A percentile compares a stretch with the other conserved stretches of the same genome.
phyloP scores from a whole-genome alignment of 1,140 invertebrate species.

The Neelides sp. region DNA sequence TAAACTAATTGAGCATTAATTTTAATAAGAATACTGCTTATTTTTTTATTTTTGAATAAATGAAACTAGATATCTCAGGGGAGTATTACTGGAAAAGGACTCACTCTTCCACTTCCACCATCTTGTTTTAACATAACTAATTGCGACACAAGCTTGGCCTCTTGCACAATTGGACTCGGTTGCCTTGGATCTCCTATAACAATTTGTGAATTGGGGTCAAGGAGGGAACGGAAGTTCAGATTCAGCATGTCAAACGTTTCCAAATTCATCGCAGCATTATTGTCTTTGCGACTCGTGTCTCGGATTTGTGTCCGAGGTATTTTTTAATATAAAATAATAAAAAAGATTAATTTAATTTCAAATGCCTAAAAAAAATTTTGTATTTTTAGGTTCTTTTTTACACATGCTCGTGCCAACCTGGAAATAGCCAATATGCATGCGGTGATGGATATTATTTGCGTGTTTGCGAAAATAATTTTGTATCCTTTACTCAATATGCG shows the following conservation, averaged over 20 bases:
- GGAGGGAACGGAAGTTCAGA: neutral
- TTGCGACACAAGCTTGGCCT: neutral
- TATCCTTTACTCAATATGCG: neutral
- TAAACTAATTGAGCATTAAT: too few relatives aligned
- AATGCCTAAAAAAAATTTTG: too few relatives aligned
- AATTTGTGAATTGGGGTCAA: neutral
- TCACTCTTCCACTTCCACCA: too few relatives aligned
- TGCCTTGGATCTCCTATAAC: constrained; percentile 3
- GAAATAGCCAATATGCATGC: too few relatives aligned
- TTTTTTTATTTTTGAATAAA: too few relatives aligned
- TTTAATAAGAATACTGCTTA: too few relatives aligned
- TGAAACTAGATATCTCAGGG: too few relatives aligned
- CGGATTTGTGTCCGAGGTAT: neutral
- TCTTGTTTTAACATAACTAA: neutral
- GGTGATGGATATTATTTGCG: neutral
- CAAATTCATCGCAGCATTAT: constrained; percentile 1
- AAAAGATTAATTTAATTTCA: too few relatives aligned
- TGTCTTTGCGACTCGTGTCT: neutral
- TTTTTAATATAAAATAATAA: neutral
- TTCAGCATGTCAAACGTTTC: neutral
- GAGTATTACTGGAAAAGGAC: too few relatives aligned
- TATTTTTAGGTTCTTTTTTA: too few relatives aligned
- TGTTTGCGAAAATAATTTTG: neutral
- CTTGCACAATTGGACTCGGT: neutral
- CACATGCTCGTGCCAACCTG: too few relatives aligned